Evolutionary conservation across 2,797 vertebrate species (phyloP).

Genomic region (Lacerta agilis): DNA sequence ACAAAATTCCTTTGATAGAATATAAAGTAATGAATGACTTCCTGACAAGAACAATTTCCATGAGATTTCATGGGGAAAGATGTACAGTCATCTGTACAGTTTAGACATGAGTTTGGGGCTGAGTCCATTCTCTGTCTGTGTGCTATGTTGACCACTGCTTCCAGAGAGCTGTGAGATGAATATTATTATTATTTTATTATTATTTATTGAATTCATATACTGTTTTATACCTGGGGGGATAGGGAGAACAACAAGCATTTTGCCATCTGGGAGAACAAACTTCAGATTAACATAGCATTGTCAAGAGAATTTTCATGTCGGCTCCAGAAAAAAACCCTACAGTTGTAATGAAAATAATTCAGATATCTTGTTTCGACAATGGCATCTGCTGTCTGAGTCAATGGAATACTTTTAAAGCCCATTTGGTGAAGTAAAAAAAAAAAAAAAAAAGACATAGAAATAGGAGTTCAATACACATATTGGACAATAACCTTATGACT

Average conservation of each 20-base stretch:
- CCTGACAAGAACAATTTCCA: not conserved
- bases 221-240: too few relatives aligned
- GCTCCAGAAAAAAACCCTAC: not conserved
- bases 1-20: not conserved
- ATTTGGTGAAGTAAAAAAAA: not conserved
- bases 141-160: not conserved
- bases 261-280: not conserved
- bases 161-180: not conserved
- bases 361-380: not conserved
- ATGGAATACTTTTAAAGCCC: not conserved
- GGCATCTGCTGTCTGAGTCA: not conserved
- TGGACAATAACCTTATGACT: not conserved
- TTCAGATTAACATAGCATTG: not conserved
- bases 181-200: too few relatives aligned
- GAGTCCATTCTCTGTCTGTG: not conserved
- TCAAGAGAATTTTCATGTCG: too few relatives aligned
- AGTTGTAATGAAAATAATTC: not conserved
- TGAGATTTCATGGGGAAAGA: not conserved
- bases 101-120: not conserved
- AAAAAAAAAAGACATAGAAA: not conserved
- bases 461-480: not conserved
- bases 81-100: not conserved
- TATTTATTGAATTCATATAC: too few relatives aligned
- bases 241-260: not conserved
- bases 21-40: not conserved